Evolutionary conservation across 2,113 vertebrate species (phyloP).

Genomic region (Phocoena phocoena): DNA sequence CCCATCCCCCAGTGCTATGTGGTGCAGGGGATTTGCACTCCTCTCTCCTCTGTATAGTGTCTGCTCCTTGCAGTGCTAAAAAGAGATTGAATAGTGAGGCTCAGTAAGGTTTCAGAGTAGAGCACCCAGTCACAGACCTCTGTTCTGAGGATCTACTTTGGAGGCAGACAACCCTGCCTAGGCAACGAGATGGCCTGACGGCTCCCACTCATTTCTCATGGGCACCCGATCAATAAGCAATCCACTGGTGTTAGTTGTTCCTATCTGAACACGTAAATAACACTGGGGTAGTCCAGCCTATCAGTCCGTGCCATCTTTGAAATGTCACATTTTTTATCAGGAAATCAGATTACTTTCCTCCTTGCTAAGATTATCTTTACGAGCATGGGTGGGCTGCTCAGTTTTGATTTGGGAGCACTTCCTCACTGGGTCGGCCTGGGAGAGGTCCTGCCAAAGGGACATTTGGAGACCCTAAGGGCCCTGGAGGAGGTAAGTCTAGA

Average conservation of each 20-base stretch:
- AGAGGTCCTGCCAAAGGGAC: neutral
- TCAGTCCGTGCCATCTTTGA: neutral
- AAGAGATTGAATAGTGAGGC: neutral
- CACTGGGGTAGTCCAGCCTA: neutral
- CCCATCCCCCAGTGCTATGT: rapidly evolving
- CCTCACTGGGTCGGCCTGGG: neutral
- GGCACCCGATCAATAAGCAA: neutral
- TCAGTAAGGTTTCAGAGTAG: neutral
- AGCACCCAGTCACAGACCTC: neutral
- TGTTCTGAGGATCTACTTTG: neutral
- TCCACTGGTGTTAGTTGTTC: neutral
- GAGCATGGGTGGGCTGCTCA: neutral
- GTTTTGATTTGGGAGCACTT: neutral
- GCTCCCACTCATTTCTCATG: neutral
- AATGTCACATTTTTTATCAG: neutral
- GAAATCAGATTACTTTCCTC: neutral
- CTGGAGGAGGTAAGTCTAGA: neutral
- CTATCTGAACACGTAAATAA: neutral
- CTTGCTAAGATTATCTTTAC: neutral
- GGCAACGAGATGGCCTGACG: neutral
- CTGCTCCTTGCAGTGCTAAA: neutral
- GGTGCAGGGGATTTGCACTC: neutral
- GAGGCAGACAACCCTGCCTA: neutral
- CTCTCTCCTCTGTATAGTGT: neutral
- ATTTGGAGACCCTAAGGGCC: neutral